Evolutionary conservation across 1,140 invertebrate species (phyloP).

Genomic region (Phenacoccus solenopsis): DNA sequence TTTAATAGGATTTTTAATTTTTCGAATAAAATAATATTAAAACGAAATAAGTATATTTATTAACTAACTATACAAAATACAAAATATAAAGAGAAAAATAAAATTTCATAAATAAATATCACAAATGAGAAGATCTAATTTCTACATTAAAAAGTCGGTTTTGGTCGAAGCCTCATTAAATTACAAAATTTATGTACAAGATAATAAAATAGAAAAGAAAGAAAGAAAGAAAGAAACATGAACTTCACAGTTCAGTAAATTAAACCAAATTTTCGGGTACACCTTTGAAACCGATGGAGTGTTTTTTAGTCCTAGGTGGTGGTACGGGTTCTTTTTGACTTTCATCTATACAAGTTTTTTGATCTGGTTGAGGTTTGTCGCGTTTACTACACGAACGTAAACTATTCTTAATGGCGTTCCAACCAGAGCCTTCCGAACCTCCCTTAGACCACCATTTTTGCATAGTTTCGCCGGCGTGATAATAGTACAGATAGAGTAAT

Average conservation of each 20-base stretch:
- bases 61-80: background rate
- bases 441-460: conserved; percentile 19
- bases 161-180: background rate
- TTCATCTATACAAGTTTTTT: background rate
- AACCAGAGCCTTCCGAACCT: background rate
- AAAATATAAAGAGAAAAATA: background rate
- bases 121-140: background rate
- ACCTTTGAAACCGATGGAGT: conserved; percentile 19
- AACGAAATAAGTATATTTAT: background rate
- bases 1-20: too few relatives aligned
- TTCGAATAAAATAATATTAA: too few relatives aligned
- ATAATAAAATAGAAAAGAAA: background rate
- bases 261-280: conserved; percentile 24
- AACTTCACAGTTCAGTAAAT: too few relatives aligned
- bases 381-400: background rate
- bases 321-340: conserved; percentile 19
- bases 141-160: too few relatives aligned
- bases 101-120: background rate
- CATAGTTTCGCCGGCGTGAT: conserved; percentile 19
- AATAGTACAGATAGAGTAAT: conserved; percentile 32
- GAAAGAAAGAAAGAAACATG: background rate
- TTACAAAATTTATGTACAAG: background rate
- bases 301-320: conserved; percentile 21
- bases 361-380: background rate
- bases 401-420: background rate